These are phyloP conservation scores for Labeo catla DNA, from an alignment of 2,113 vertebrate genomes.

Conservation along the genomic window DNA sequence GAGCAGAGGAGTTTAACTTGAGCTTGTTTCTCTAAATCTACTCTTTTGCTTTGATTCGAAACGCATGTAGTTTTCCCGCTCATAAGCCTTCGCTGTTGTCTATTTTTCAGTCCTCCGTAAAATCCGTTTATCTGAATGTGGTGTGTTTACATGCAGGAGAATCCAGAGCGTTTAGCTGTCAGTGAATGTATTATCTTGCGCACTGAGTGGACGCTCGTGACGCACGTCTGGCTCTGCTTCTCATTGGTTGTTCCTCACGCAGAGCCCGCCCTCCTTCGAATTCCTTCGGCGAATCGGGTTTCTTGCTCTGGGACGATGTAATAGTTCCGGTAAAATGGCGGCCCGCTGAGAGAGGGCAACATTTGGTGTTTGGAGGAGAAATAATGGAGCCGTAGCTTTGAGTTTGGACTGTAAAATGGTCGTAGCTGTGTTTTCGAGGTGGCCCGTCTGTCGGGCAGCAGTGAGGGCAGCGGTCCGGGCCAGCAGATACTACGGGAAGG, in stretches of 20 bases:
- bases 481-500: constrained; percentile 50
- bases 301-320: not conserved
- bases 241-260: constrained; percentile 23
- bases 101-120: not conserved
- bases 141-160: not conserved
- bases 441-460: constrained; percentile 48
- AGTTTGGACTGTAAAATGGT: constrained; percentile 58
- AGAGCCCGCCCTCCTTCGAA: constrained; percentile 30
- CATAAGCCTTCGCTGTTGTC: not conserved
- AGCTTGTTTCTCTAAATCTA: not conserved
- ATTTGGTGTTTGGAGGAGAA: constrained; percentile 48
- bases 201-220: not conserved
- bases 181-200: not conserved
- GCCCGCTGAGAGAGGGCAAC: constrained; percentile 53
- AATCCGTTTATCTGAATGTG: not conserved
- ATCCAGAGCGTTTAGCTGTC: not conserved
- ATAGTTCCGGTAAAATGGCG: constrained; percentile 75
- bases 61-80: not conserved
- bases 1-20: not conserved
- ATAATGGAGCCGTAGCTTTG: not conserved
- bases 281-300: constrained; percentile 57
- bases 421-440: constrained; percentile 53
- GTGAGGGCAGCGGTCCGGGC: constrained; percentile 39
- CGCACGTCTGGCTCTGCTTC: not conserved
- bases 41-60: not conserved